Conservation (phyloP, 37 sponge, comb jelly and placozoan genomes). For the Beroe forskalii region DNA sequence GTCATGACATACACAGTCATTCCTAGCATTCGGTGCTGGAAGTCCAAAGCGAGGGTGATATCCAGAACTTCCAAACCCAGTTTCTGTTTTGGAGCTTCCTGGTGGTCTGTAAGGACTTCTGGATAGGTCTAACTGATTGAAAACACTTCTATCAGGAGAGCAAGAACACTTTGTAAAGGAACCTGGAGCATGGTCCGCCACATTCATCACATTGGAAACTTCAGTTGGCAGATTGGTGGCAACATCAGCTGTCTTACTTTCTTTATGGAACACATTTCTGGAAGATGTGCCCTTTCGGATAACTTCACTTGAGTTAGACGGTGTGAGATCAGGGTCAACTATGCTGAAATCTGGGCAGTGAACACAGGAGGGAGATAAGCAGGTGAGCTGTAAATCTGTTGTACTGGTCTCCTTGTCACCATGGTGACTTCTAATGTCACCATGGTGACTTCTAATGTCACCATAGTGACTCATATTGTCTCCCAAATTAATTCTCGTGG, state of each 20-base stretch:
- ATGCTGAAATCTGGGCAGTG: not conserved
- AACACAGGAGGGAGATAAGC: constrained; percentile 23
- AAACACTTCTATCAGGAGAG: not conserved
- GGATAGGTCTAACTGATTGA: constrained; percentile 6
- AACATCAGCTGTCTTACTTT: not conserved
- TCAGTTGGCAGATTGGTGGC: not conserved
- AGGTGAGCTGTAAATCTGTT: not conserved
- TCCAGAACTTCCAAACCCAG: not conserved
- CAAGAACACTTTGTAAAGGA: not conserved
- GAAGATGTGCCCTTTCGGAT: not conserved
- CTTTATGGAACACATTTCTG: not conserved
- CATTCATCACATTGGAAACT: not conserved
- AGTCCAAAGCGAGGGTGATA: not conserved
- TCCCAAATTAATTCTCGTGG: too few species aligned
- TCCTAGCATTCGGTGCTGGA: too few species aligned
- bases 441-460: not conserved
- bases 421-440: not conserved
- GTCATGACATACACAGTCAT: too few species aligned
- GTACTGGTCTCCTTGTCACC: not conserved
- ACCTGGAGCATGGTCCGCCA: not conserved
- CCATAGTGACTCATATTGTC: too few species aligned
- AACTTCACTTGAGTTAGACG: not conserved
- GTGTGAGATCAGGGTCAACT: not conserved
- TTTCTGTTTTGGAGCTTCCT: not conserved
- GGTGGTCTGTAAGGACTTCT: constrained; percentile 20